Evolutionary conservation across 2,888 invertebrate genomes (phyloP), one percentile per base, ranked within the genome.

Genomic region (Pseudeuparius sepicola): DNA sequence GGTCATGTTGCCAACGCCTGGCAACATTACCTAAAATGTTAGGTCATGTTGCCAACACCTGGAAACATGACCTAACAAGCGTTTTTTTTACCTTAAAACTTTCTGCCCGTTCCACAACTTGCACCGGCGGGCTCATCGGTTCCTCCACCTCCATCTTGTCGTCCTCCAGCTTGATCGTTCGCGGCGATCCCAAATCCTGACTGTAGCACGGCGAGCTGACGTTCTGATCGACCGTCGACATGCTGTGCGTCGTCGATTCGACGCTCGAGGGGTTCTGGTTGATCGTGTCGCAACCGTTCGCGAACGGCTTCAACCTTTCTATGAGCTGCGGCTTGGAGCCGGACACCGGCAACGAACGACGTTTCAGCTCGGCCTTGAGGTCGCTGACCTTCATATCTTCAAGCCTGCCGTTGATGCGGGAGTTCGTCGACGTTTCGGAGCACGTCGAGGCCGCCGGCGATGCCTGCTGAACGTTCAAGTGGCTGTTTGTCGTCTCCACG

Each of bases 301-400:
- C 65, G 57, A 75, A 85, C 1, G 83, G 85, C 45, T 85, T 83
- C 36, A 96, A 66, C 24, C 96, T 74, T 58, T 96, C 93, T 37
- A 97, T 85, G 24, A 97, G 66, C 57, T 93, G 90, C 5, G 93
- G 90, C 58, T 97, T 97, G 0, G 94, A 83, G 1, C 96, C 96
- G 7, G 94, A 94, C 1, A 97, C 96, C 4, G 94, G 89, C 40
- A 97, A 67, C 61, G 85, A 93, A 30, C 96, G 75, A 37, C 87
- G 82, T 62, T 94, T 96, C 50, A 94, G 73, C 60, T 96, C 94
- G 37, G 85, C 84, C 59, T 93, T 92, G 47, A 96, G 68, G 57
- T 96, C 94, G 41, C 87, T 89, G 34, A 88, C 94, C 68, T 93
- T 93, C 87, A 94, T 88, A 55, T 93, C 93, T 59, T 93, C 90